Evolutionary conservation across 2,797 vertebrate genomes (phyloP).

Genomic region (Bryconaethiops microstoma): DNA sequence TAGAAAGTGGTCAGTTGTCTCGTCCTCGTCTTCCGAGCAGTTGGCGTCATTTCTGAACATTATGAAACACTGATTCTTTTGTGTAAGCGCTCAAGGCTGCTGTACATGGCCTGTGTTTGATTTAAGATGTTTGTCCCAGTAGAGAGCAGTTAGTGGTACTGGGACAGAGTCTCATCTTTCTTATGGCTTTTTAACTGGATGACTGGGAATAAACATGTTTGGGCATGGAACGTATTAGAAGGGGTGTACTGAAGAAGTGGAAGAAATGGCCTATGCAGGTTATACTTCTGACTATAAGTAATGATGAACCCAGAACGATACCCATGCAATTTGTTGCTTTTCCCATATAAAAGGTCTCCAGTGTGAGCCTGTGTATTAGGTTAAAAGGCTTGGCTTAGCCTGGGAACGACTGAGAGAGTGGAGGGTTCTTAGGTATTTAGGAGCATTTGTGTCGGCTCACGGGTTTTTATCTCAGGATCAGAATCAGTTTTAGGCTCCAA

Average conservation of each 20-base stretch:
- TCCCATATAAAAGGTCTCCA: background rate
- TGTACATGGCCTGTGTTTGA: background rate
- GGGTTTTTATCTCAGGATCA: no score
- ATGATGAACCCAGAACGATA: background rate
- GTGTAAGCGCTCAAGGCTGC: background rate
- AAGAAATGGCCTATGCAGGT: background rate
- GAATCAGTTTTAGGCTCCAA: no score
- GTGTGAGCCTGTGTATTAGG: background rate
- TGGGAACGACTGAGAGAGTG: background rate
- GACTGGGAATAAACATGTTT: background rate
- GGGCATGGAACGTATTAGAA: constrained; percentile 1
- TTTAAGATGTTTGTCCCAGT: constrained; percentile 12
- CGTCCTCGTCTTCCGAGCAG: background rate
- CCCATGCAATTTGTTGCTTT: background rate
- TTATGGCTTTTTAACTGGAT: background rate
- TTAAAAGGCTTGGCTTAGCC: background rate
- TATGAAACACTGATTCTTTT: background rate
- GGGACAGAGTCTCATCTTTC: constrained; percentile 6
- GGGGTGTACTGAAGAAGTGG: background rate
- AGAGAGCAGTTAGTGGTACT: background rate
- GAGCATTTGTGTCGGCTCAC: background rate
- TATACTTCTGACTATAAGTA: background rate
- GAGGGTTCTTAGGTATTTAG: background rate
- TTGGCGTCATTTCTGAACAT: background rate
- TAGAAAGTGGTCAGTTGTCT: background rate